Conservation (phyloP, 1,140 invertebrate species). For the Euura saliciscinereae region DNA sequence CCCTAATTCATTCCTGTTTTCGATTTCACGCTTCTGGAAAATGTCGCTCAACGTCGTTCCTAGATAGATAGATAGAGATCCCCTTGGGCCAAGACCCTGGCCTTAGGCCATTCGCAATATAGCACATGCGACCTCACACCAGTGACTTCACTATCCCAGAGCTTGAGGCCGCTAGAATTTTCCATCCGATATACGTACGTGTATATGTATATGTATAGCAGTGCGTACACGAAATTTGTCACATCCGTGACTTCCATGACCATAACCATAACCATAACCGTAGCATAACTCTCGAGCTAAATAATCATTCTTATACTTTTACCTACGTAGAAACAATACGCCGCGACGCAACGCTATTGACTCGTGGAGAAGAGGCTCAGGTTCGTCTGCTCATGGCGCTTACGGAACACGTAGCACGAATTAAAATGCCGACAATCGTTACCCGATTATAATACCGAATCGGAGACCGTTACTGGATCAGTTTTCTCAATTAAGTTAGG, state of each 20-base stretch:
- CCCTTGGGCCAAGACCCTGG: not conserved
- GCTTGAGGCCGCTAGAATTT: not conserved
- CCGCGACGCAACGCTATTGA: too few relatives aligned
- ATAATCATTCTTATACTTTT: too few relatives aligned
- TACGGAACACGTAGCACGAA: not conserved
- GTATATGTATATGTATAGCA: too few relatives aligned
- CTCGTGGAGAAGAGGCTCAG: not conserved
- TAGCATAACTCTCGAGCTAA: too few relatives aligned
- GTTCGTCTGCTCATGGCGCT: not conserved
- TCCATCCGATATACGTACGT: not conserved
- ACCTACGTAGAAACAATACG: too few relatives aligned
- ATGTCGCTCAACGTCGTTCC: not conserved
- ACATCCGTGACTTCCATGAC: not conserved
- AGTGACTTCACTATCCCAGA: not conserved
- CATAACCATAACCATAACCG: not conserved
- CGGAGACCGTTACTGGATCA: not conserved
- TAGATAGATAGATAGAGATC: not conserved
- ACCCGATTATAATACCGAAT: not conserved
- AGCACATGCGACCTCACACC: not conserved
- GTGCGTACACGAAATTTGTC: not conserved
- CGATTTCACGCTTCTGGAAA: slow-evolving; percentile 6
- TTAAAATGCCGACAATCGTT: not conserved
- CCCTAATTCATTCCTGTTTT: not conserved
- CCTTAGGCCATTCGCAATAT: not conserved
- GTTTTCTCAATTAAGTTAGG: not conserved